Evolutionary conservation across 2,113 vertebrate species (phyloP), one percentile per base, ranked within the genome.

Genomic region (Setophaga coronata): DNA sequence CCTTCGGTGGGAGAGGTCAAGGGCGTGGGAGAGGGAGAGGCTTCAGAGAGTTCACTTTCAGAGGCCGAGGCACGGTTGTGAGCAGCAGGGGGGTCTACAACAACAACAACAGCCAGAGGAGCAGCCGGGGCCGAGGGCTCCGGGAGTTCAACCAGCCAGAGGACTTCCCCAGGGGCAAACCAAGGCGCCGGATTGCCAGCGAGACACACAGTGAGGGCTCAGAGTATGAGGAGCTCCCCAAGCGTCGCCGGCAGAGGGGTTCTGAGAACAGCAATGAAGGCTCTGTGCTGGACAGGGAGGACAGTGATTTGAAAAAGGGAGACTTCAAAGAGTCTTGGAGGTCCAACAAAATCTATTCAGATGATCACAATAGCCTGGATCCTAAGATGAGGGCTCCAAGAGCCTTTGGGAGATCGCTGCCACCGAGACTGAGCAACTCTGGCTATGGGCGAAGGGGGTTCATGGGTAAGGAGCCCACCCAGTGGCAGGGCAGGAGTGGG

Each of bases 171-270:
- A 96, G 99, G 29, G 98, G 98, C 53, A 99, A 99, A 80, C 98
- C 99, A 2, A 96, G 99, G 24, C 98, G 99, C 18, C 95, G 99
- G 11, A 99, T 99, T 4, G 99, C 99, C 14, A 99, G 99, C 0
- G 99, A 99, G 97, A 99, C 99, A 0, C 98, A 99, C 84, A 99
- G 99, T 0, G 99, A 99, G 93, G 98, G 99, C n/a, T 99, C 99
- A 0, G 99, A 99, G 65, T 99, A 99, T 0, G 99, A 99, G 89
- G 99, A 99, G 74, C 98, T 99, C 21, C 99, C 99, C 26, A 99
- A 99, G 92, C 98, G 99, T 14, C 98, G 99, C 1, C 98, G 99
- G 6, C 99, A 99, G 96, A 98, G 99, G 66, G 99, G 98, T 36
- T 94, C 98, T 0, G 99, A 99, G 94, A 98, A 98, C 18, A 98